phyloP scores from a whole-genome alignment of 1,140 invertebrate genomes.

The Drosophila kikkawai region DNA sequence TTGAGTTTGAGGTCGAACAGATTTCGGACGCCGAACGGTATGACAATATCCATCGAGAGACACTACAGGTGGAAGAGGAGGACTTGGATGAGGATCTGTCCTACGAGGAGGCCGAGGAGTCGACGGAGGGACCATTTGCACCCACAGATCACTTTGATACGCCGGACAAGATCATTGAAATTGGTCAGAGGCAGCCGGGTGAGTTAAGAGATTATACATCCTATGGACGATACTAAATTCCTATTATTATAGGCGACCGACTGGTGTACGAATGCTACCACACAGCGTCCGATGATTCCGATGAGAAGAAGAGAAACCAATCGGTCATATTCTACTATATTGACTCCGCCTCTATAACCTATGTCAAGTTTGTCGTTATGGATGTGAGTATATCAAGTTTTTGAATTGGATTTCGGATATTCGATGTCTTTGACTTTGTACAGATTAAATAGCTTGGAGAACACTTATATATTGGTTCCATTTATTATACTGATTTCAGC shows the following conservation, averaged over 20 bases:
- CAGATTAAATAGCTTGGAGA: too few species aligned
- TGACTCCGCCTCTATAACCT: conserved; percentile 72
- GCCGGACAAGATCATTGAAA: conserved; percentile 66
- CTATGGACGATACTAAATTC: not conserved
- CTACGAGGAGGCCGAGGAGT: conserved; percentile 5
- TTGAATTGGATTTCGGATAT: not conserved
- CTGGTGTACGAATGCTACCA: conserved; percentile 66
- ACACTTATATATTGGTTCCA: too few species aligned
- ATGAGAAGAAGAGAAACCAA: conserved; percentile 31
- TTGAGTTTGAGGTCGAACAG: conserved; percentile 8
- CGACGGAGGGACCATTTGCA: conserved; percentile 3
- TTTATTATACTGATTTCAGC: conserved; percentile 13
- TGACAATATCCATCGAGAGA: conserved; percentile 19
- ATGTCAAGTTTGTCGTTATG: conserved; percentile 69
- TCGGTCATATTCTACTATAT: conserved; percentile 71
- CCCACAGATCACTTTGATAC: conserved; percentile 13
- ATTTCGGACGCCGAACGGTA: not conserved
- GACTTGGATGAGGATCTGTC: not conserved
- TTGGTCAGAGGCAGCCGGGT: conserved; percentile 69
- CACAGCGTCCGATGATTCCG: conserved; percentile 26
- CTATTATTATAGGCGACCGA: conserved; percentile 50
- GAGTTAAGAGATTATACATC: not conserved
- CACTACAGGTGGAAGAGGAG: conserved; percentile 6
- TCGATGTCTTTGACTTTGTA: too few species aligned
- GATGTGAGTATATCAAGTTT: conserved; percentile 61